phyloP scores from a whole-genome alignment of 2,888 invertebrate species.

The Mesochorus sp. region DNA sequence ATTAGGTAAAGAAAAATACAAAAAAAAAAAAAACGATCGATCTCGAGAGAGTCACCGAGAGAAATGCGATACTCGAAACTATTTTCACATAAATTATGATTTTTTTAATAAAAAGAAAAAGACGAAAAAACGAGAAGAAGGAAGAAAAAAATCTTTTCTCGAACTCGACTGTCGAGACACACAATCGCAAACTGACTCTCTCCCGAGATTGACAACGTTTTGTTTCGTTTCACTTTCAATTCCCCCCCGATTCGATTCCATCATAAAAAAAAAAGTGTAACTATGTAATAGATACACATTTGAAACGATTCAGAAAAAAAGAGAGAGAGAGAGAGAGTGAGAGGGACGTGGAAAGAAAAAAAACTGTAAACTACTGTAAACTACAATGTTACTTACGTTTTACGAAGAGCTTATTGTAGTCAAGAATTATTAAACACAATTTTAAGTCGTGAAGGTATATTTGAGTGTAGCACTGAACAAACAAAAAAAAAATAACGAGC shows the following conservation, averaged over 20 bases:
- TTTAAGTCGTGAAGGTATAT: slow-evolving; percentile 76
- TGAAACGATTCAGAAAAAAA: slow-evolving; percentile 66
- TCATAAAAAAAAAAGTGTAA: slow-evolving; percentile 72
- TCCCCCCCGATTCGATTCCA: slow-evolving; percentile 72
- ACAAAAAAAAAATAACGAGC: slow-evolving; percentile 63
- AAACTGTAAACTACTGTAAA: slow-evolving; percentile 82
- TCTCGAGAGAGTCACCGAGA: slow-evolving; percentile 51
- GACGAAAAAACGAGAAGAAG: slow-evolving; percentile 28
- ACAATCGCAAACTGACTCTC: slow-evolving; percentile 46
- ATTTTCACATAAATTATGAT: slow-evolving; percentile 58
- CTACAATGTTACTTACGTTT: slow-evolving; percentile 82
- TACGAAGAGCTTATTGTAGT: slow-evolving; percentile 82
- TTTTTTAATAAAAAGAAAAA: slow-evolving; percentile 18
- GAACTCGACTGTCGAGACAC: slow-evolving; percentile 7
- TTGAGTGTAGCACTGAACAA: slow-evolving; percentile 80
- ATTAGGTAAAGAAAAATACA: slow-evolving; percentile 54
- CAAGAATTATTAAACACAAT: slow-evolving; percentile 80
- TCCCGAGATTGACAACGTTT: slow-evolving; percentile 23
- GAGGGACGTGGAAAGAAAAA: slow-evolving; percentile 72
- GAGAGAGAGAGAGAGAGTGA: background rate
- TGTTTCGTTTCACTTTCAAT: background rate
- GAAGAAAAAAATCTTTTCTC: slow-evolving; percentile 16
- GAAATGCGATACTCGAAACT: slow-evolving; percentile 47
- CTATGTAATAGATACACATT: slow-evolving; percentile 78
- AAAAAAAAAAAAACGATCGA: slow-evolving; percentile 15